Base-by-base conservation (phyloP, 2,113 vertebrate species). In the Ictidomys tridecemlineatus region DNA sequence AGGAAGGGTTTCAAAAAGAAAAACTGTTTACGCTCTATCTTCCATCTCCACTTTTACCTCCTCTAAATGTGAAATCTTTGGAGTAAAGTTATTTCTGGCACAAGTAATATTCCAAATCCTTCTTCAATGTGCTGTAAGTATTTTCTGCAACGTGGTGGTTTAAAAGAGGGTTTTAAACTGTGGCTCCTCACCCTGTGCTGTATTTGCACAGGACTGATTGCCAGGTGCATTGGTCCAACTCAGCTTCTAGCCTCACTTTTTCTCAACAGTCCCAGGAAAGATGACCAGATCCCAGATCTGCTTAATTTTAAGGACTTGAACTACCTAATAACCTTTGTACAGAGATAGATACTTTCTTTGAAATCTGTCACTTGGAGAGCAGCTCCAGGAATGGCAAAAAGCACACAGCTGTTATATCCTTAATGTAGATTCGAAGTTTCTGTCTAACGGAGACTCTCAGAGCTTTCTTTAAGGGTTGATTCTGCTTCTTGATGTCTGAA, bases 81-180 rank as follows among this genome's bases (percentile, higher is more conserved):
- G 97, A 97, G 90, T 58, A 58, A 58, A 91, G 51, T 96, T 95
- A 39, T 91, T 96, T 34, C 89, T 85, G 56, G 85, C 96, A 67
- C 88, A 73, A 95, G 80, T 97, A 73, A 89, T 97, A 93, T 94
- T 90, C 84, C 95, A 97, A 96, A 94, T 85, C 97, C 91, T 97
- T 93, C 89, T 97, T 13, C 8, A 51, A 0, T 2, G 14, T 88
- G 70, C 88, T 97, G 95, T 83, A 98, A 96, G 83, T 83, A 61
- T 97, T 98, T 96, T 92, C 80, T 87, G 80, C 95, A 0, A 0
- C 39, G 26, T 89, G 80, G 45, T 67, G 88, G 95, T 96, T 89
- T 97, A 76, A 93, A 97, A 96, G 37, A 39, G 61, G 78, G 89
- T 67, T 97, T 98, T 93, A 96, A 97, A 87, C 82, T 80, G 76